phyloP scores from a whole-genome alignment of 2,113 vertebrate species.

The Etia nguti region DNA sequence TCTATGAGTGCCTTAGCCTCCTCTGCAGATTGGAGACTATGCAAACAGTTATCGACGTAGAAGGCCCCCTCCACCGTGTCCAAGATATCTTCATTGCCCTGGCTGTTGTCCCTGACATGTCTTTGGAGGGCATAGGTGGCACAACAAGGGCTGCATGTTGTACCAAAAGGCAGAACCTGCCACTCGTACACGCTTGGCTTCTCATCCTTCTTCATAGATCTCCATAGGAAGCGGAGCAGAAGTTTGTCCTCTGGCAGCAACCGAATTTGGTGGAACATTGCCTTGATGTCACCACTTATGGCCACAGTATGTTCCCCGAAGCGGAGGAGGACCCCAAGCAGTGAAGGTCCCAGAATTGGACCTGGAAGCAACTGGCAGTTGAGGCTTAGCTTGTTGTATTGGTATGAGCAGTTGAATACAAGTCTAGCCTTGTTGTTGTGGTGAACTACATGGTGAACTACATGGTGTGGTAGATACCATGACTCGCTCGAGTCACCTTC shows the following conservation, averaged over 20 bases:
- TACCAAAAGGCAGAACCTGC: background rate
- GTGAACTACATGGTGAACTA: too few species aligned
- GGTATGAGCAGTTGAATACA: background rate
- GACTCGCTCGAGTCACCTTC: too few species aligned
- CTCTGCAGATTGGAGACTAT: background rate
- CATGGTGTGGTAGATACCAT: too few species aligned
- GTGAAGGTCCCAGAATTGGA: background rate
- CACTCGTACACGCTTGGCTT: background rate
- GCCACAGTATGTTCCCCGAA: background rate
- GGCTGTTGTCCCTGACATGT: background rate
- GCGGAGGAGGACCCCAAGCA: background rate
- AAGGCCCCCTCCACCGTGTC: background rate
- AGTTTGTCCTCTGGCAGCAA: background rate
- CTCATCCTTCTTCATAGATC: background rate
- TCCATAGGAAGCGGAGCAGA: background rate
- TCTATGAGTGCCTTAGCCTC: background rate
- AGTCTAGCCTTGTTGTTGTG: too few species aligned
- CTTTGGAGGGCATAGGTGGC: background rate
- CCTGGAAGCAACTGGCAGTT: background rate
- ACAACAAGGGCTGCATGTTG: background rate
- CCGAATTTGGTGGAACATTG: background rate
- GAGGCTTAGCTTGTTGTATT: background rate
- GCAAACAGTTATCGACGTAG: background rate
- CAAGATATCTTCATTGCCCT: background rate
- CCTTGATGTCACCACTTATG: background rate